A percentile compares a stretch with the other conserved stretches of the same genome.
These are phyloP conservation scores for Leptogaster cylindrica DNA, from an alignment of 2,888 invertebrate genomes.

Conservation along the genomic window DNA sequence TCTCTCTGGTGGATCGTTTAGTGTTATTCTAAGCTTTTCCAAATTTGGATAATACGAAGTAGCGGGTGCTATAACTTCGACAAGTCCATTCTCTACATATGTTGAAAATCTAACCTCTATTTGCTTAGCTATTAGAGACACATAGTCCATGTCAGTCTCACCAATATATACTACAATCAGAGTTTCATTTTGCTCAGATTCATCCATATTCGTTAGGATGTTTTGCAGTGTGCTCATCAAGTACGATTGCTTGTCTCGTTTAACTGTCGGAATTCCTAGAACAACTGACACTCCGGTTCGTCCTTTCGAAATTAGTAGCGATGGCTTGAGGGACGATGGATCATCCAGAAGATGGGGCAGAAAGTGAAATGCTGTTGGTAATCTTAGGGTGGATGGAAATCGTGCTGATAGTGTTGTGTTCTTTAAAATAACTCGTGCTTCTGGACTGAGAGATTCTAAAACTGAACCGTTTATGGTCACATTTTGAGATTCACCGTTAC, in stretches of 20 bases:
- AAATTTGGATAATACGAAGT: constrained; percentile 88
- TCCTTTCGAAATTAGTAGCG: constrained; percentile 76
- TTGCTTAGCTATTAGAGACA: constrained; percentile 75
- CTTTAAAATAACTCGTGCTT: constrained; percentile 60
- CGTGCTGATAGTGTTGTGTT: constrained; percentile 64
- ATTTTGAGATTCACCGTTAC: constrained; percentile 43
- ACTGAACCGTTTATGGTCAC: constrained; percentile 50
- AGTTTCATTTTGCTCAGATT: constrained; percentile 75
- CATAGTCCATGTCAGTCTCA: constrained; percentile 81
- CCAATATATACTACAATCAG: constrained; percentile 87
- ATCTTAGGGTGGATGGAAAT: constrained; percentile 66
- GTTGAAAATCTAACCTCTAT: constrained; percentile 78
- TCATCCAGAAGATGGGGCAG: constrained; percentile 85
- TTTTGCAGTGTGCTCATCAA: constrained; percentile 84
- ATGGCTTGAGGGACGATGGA: constrained; percentile 77
- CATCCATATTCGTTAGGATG: constrained; percentile 78
- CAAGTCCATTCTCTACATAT: constrained; percentile 77
- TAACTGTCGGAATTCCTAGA: constrained; percentile 86
- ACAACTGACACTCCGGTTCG: constrained; percentile 80
- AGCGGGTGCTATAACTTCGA: constrained; percentile 89
- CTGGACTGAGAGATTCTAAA: constrained; percentile 61
- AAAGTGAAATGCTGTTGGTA: constrained; percentile 84
- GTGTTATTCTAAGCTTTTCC: constrained; percentile 74
- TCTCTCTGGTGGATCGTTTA: constrained; percentile 85
- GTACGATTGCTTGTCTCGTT: constrained; percentile 86